phyloP scores from a whole-genome alignment of 2,888 invertebrate species.

The Diaphora mendica region DNA sequence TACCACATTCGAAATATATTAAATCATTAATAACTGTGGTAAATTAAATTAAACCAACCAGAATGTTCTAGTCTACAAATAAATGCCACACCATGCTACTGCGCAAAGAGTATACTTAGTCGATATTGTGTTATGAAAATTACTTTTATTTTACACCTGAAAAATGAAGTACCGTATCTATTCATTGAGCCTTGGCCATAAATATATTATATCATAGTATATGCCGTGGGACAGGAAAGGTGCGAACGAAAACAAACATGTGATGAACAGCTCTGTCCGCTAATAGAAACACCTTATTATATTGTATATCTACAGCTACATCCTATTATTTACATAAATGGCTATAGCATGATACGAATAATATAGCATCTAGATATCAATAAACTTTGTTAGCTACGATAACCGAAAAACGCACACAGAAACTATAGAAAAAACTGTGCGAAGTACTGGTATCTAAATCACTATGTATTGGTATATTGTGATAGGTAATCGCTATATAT shows the following conservation, averaged over 20 bases:
- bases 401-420: not conserved
- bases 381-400: not conserved
- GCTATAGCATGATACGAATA: constrained; percentile 10
- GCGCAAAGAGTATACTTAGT: too few relatives aligned
- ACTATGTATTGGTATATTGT: not conserved
- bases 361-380: not conserved
- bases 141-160: not conserved
- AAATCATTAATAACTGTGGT: too few relatives aligned
- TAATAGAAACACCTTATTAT: constrained; percentile 61
- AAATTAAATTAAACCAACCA: too few relatives aligned
- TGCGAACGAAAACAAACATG: constrained; percentile 72
- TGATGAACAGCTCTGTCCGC: constrained; percentile 58
- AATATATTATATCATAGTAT: constrained; percentile 39
- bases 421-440: not conserved
- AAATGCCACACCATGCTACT: too few relatives aligned
- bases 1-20: too few relatives aligned
- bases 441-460: not conserved
- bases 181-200: constrained; percentile 26
- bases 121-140: not conserved
- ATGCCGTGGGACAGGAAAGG: constrained; percentile 78
- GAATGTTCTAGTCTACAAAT: too few relatives aligned
- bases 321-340: constrained; percentile 48
- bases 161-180: not conserved
- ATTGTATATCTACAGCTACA: constrained; percentile 40
- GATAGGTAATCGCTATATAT: constrained; percentile 7